These are phyloP conservation scores for Echinarachnius parma DNA, from an alignment of 53 echinoderm and acorn worm genomes.

Conservation along the genomic window DNA sequence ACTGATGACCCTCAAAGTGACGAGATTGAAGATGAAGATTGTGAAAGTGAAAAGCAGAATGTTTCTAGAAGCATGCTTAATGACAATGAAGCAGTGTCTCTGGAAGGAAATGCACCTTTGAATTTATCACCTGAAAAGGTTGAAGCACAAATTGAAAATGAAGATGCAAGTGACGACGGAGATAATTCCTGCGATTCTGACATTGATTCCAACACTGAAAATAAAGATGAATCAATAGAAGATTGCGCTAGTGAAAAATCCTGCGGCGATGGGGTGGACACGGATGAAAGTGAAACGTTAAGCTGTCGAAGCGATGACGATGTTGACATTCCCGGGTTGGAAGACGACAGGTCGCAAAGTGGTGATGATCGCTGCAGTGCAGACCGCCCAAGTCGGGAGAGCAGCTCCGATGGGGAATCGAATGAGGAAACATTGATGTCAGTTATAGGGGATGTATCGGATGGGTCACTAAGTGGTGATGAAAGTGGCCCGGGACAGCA, in stretches of 20 bases:
- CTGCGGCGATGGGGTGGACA: too few species aligned
- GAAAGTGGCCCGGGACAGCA: too few species aligned
- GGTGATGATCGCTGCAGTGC: too few species aligned
- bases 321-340: slow-evolving; percentile 8
- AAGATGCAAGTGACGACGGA: not conserved
- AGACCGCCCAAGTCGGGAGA: not conserved
- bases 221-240: too few species aligned
- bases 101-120: too few species aligned
- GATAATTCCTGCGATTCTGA: too few species aligned
- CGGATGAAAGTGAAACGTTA: not conserved
- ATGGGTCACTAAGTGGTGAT: too few species aligned
- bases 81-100: slow-evolving; percentile 9
- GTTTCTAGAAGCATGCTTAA: too few species aligned
- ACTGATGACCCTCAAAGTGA: not conserved
- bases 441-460: too few species aligned
- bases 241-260: too few species aligned
- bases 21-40: not conserved
- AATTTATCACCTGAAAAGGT: not conserved
- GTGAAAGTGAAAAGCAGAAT: too few species aligned
- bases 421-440: slow-evolving; percentile 71
- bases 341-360: slow-evolving; percentile 12
- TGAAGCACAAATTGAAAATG: not conserved
- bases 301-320: slow-evolving; percentile 25
- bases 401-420: slow-evolving; percentile 16
- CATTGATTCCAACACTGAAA: too few species aligned